phyloP scores from a whole-genome alignment of 1,140 invertebrate species.

The Lepidurus packardi region DNA sequence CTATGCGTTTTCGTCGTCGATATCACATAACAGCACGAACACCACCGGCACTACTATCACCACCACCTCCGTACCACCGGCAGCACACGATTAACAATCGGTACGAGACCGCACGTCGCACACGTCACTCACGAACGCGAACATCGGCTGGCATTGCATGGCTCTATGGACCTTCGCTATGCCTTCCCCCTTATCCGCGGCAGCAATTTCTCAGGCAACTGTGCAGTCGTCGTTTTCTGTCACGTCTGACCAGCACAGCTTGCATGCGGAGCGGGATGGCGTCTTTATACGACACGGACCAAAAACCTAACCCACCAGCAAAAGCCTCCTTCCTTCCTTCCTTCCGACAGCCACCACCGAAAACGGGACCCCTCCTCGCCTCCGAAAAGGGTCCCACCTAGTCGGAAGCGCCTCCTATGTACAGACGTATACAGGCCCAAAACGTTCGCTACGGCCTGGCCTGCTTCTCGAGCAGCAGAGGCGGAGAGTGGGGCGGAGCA shows the following conservation, averaged over 20 bases:
- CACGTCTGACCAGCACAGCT: conserved; percentile 17
- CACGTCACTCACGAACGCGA: conserved; percentile 17
- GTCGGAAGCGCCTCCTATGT: neutral
- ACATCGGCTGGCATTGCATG: conserved; percentile 12
- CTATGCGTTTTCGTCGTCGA: conserved; percentile 21
- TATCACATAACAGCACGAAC: neutral
- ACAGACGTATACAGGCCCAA: neutral
- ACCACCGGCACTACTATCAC: neutral
- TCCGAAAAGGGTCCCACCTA: neutral
- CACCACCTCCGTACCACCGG: neutral
- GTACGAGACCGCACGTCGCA: conserved; percentile 20
- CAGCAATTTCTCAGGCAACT: conserved; percentile 14
- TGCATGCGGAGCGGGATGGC: conserved; percentile 9
- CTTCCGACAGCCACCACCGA: neutral
- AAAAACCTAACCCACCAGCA: conserved; percentile 11
- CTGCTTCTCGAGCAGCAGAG: neutral
- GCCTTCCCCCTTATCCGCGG: neutral
- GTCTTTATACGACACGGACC: conserved; percentile 15
- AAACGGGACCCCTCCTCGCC: conserved; percentile 1
- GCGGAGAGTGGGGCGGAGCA: neutral
- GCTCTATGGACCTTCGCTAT: conserved; percentile 3
- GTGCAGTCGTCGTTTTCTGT: conserved; percentile 21
- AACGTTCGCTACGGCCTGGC: neutral
- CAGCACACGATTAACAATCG: conserved; percentile 13
- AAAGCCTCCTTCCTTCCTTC: conserved; percentile 12